Evolutionary conservation across 1,140 invertebrate genomes (phyloP).

Genomic region (Pristionchus pacificus): DNA sequence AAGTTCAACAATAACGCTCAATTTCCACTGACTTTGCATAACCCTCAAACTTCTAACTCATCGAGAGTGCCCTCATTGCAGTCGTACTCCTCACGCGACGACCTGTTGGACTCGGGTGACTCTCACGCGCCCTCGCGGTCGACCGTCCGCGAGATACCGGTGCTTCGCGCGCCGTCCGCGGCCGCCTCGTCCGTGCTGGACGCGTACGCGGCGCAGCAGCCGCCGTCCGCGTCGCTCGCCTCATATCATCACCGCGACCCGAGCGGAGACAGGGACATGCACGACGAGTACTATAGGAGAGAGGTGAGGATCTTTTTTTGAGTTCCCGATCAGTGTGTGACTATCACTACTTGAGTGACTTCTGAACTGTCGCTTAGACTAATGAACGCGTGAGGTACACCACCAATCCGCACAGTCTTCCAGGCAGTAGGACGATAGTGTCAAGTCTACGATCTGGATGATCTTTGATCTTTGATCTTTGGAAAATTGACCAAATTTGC

Average conservation of each 20-base stretch:
- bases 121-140: slow-evolving; percentile 39
- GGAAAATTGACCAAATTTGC: no score
- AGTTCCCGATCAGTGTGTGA: not conserved
- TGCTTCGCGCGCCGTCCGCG: slow-evolving; percentile 38
- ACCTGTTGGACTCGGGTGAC: slow-evolving; percentile 39
- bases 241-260: slow-evolving; percentile 16
- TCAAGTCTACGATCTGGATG: slow-evolving; percentile 9
- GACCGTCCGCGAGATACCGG: slow-evolving; percentile 52
- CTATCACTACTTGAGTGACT: not conserved
- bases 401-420: no score
- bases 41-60: no score
- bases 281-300: slow-evolving; percentile 49
- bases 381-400: no score
- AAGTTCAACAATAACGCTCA: no score
- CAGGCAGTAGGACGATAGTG: no score
- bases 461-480: no score
- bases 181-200: slow-evolving; percentile 22
- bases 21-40: no score
- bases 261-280: not conserved
- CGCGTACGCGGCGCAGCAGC: slow-evolving; percentile 25
- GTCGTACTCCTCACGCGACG: slow-evolving; percentile 39
- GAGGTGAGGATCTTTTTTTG: slow-evolving; percentile 34
- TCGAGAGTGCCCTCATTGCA: no score
- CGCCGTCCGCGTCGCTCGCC: slow-evolving; percentile 8
- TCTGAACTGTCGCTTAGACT: no score